A percentile compares a stretch with the other conserved stretches of the same genome.
These are phyloP conservation scores for Tragelaphus scriptus DNA, from an alignment of 2,113 vertebrate species.

Conservation along the genomic window DNA sequence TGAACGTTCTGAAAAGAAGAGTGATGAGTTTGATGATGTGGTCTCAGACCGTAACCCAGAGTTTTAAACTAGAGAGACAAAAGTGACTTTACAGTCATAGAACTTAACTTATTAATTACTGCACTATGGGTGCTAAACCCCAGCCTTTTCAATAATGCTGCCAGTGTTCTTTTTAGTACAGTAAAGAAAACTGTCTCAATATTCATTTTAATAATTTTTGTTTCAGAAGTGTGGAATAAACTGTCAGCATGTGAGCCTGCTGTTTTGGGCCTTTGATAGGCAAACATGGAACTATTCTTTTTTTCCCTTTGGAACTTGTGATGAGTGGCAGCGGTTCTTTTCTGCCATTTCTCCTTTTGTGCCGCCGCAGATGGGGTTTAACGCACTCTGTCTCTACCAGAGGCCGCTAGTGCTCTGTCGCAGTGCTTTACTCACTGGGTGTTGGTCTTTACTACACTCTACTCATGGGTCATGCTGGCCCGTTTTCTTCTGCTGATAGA, in stretches of 20 bases:
- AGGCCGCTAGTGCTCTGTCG: too few species aligned
- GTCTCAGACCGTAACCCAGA: background rate
- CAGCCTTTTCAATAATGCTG: background rate
- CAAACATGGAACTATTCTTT: background rate
- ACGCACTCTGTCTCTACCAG: background rate
- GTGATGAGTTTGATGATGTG: background rate
- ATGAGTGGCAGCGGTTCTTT: background rate
- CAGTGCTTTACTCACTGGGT: background rate
- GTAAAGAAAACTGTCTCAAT: background rate
- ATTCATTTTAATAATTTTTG: background rate
- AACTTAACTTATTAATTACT: background rate
- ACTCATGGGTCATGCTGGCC: background rate
- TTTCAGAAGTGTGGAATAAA: background rate
- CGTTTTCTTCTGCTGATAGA: background rate
- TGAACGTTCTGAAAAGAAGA: background rate
- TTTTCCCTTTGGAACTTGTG: background rate
- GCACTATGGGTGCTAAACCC: background rate
- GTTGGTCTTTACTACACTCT: background rate
- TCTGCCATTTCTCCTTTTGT: background rate
- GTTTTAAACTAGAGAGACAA: background rate
- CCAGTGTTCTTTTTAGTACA: background rate
- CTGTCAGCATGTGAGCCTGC: background rate
- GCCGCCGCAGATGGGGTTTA: background rate
- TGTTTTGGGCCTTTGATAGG: background rate
- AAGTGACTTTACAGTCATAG: background rate